These are phyloP conservation scores for Montipora cactus DNA, from an alignment of 64 coral and sea anemone genomes.

Conservation along the genomic window DNA sequence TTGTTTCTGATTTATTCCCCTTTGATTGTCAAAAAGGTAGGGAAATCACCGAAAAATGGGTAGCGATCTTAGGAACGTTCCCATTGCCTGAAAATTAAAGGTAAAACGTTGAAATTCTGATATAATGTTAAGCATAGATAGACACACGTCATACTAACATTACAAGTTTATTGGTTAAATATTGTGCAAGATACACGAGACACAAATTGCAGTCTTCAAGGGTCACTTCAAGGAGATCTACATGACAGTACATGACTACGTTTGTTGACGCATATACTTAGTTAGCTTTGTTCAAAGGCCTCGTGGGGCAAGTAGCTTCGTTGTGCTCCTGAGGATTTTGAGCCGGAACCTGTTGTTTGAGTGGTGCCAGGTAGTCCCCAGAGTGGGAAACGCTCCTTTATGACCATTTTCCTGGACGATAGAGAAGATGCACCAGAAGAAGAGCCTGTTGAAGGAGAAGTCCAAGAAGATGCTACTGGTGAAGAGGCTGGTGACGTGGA, in stretches of 20 bases:
- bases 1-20: background rate
- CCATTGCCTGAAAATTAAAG: background rate
- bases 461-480: background rate
- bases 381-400: background rate
- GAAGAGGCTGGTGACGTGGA: too few relatives aligned
- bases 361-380: background rate
- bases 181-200: conserved; percentile 9
- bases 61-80: background rate
- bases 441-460: background rate
- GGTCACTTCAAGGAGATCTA: background rate
- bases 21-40: conserved; percentile 7
- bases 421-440: background rate
- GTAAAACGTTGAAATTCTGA: background rate
- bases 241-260: conserved; percentile 1
- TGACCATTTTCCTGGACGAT: background rate
- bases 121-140: conserved; percentile 1
- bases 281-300: background rate
- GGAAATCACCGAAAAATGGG: conserved; percentile 12
- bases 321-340: background rate
- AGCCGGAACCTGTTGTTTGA: background rate
- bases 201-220: background rate
- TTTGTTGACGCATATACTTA: background rate
- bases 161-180: conserved; percentile 5
- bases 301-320: background rate
- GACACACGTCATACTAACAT: background rate